Percentiles rank a stretch among this genome's conserved stretches.
Conservation (phyloP, 1,140 invertebrate species). For the Platorchestia sp. region DNA sequence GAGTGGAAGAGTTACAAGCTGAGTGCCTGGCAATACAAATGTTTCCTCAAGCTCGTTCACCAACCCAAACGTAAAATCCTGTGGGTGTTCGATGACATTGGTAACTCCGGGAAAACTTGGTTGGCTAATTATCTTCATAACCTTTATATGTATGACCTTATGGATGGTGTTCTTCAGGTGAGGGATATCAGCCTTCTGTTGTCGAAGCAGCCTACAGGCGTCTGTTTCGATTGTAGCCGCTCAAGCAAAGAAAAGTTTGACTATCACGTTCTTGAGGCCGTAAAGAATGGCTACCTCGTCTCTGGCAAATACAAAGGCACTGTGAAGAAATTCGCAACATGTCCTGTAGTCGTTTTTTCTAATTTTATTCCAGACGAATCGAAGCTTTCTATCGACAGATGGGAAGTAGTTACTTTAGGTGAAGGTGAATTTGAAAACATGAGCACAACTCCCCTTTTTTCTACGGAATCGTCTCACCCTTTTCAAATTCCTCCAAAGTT, state of each 20-base stretch:
- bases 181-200: not conserved
- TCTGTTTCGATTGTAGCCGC: not conserved
- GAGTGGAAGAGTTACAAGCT: not conserved
- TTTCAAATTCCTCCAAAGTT: not conserved
- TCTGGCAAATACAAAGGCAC: not conserved
- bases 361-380: not conserved
- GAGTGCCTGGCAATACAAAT: not conserved
- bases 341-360: slow-evolving; percentile 33
- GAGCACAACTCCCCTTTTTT: not conserved
- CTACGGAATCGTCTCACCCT: not conserved
- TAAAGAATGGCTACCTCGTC: slow-evolving; percentile 5
- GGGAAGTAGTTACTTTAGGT: not conserved
- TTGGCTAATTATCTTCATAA: not conserved
- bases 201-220: not conserved
- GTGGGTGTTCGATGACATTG: slow-evolving; percentile 14
- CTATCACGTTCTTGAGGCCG: not conserved
- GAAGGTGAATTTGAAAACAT: not conserved
- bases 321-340: not conserved
- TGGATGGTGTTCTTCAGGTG: not conserved
- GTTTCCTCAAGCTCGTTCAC: not conserved
- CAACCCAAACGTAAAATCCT: not conserved
- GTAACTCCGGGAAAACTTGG: slow-evolving; percentile 9
- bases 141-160: not conserved
- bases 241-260: not conserved
- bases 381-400: not conserved